Evolutionary conservation across 1,140 invertebrate species (phyloP), one percentile per base, ranked within the genome.

Genomic region (Leptoteleia sp.): DNA sequence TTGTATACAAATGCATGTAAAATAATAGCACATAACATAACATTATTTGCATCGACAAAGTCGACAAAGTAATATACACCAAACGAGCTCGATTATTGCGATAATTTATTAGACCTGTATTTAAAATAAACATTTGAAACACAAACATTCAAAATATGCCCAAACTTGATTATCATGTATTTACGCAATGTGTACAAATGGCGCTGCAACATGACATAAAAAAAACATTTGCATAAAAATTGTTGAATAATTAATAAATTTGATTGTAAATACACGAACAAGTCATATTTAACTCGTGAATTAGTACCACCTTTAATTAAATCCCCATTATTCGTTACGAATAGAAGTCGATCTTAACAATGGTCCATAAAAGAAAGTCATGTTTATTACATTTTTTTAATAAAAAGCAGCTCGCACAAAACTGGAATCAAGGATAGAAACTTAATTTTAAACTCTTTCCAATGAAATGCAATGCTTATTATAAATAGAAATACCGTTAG

Each of bases 141-240:
- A n/a, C 25, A 50, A 50, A 33, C 5, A 50, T 40, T 50, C 22
- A 42, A 16, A 47, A 12, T 1, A 12, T 59, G 43, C 54, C 54
- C 65, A 70, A 70, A 33, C 2, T 70, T 70, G 52, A 70, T 59
- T 59, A 59, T 70, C 35, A 22, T 35, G 42, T 47, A 35, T 47
- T 48, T 13, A 25, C 9, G 8, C 1, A 15, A 4, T 27, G 6
- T 31, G 12, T 22, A 50, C 7, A 50, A 22, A 29, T 40, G 31
- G 13, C 31, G 17, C 31, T 47, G 13, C 11, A 47, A 9, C 29
- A 31, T 13, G 7, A 8, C 13, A 0, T 1, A 22, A n/a, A 22
- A 3, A 27, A 27, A 45, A 6, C 22, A 1, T 29, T 47, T 1
- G 2, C 25, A 29, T 16, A 45, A 13, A 33, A 17, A 42, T 11